Evolutionary conservation across 2,113 vertebrate genomes (phyloP).

Genomic region (Chaetorhynchus papuensis): DNA sequence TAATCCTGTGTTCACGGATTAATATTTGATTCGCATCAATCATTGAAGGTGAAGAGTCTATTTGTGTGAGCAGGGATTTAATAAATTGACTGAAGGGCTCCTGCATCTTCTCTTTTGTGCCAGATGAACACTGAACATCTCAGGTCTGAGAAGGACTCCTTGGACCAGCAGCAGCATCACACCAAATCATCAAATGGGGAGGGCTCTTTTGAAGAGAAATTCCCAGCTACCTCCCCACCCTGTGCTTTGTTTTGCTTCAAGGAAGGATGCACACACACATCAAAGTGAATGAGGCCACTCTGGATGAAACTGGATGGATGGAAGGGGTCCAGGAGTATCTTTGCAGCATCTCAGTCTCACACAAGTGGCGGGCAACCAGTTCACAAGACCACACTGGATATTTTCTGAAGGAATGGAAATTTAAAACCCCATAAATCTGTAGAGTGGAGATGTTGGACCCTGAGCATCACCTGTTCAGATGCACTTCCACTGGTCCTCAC

Average conservation of each 20-base stretch:
- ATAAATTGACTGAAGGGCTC: neutral
- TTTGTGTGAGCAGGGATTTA: neutral
- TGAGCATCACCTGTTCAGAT: neutral
- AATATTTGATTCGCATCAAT: neutral
- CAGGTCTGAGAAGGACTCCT: neutral
- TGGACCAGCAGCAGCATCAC: neutral
- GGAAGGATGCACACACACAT: neutral
- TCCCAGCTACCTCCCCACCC: rapidly evolving
- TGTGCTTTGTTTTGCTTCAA: neutral
- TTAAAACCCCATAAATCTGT: neutral
- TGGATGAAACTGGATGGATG: neutral
- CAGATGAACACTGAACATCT: neutral
- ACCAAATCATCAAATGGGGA: neutral
- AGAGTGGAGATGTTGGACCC: rapidly evolving
- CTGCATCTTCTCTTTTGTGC: neutral
- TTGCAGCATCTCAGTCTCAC: neutral
- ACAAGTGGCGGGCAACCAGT: neutral
- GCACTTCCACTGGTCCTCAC: neutral
- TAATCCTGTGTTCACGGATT: neutral
- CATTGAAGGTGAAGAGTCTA: neutral
- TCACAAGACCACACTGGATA: neutral
- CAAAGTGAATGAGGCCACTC: neutral
- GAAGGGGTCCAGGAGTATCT: neutral
- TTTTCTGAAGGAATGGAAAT: neutral
- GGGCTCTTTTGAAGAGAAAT: neutral